Evolutionary conservation across 2,113 vertebrate genomes (phyloP), one percentile per base, ranked within the genome.

Genomic region (human (Homo sapiens)): DNA sequence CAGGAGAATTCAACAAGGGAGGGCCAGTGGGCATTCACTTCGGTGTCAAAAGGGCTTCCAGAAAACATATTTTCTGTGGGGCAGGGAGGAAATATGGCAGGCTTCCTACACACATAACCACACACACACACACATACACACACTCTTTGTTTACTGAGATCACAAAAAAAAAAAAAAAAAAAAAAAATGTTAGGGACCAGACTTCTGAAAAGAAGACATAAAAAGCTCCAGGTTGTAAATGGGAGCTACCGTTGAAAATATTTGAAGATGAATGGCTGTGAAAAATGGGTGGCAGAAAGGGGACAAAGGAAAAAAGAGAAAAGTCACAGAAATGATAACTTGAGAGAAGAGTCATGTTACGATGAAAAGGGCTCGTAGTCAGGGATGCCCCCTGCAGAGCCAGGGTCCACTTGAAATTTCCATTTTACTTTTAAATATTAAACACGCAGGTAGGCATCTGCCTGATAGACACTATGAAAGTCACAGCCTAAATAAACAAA

Each of bases 401-500:
- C 32, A 48, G 23, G 16, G 92, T 85, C 76, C 22, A 61, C 55
- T 43, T 81, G 78, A 89, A 94, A 96, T 81, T 93, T 68, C 80
- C 25, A 96, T 95, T 95, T 96, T 59, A 88, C 78, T 98, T 95
- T 96, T 90, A 90, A 95, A 96, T 93, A 86, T 86, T 86, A 91
- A 97, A 93, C 90, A 97, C 79, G 95, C 96, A 95, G 83, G 87
- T 97, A 96, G 81, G 80, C 64, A 90, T 96, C 82, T 97, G 61
- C 93, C 95, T 94, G 73, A 90, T 70, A 91, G 86, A 82, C 92
- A 96, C 85, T 66, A 95, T 94, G 94, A 95, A 96, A 96, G 81
- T 96, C 86, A 95, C n/a, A 84, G 66, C 72, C 96, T 93, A 97
- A 98, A 96, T 89, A 98, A 97, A 97, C 88, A 96, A 94, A 92